Evolutionary conservation across 2,888 invertebrate species (phyloP).

Genomic region (Cosmia trapezina): DNA sequence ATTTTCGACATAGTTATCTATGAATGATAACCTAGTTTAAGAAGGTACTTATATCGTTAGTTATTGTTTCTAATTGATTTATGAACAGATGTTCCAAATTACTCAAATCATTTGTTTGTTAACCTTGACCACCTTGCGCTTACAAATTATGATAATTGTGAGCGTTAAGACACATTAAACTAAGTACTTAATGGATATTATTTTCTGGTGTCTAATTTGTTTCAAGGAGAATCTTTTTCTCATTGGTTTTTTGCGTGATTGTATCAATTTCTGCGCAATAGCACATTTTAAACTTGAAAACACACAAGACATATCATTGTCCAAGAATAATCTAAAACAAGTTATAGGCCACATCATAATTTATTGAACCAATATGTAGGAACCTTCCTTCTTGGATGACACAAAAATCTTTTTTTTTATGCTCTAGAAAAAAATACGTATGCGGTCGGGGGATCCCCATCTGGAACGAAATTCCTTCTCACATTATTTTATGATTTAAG

Average conservation of each 20-base stretch:
- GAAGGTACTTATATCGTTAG: constrained; percentile 20
- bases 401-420: too few species aligned
- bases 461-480: too few species aligned
- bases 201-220: constrained; percentile 36
- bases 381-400: neutral
- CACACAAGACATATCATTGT: constrained; percentile 10
- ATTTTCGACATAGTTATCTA: constrained; percentile 29
- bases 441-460: too few species aligned
- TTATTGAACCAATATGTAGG: neutral
- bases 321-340: constrained; percentile 9
- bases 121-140: constrained; percentile 47
- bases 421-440: too few species aligned
- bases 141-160: constrained; percentile 55
- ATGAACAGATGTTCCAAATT: constrained; percentile 44
- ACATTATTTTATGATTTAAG: too few species aligned
- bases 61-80: constrained; percentile 50
- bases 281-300: constrained; percentile 1
- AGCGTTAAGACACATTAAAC: constrained; percentile 26
- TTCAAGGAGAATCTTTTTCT: constrained; percentile 45
- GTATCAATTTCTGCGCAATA: neutral
- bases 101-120: constrained; percentile 32
- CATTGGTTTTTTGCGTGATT: constrained; percentile 7
- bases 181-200: constrained; percentile 33
- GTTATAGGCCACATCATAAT: constrained; percentile 1
- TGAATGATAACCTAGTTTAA: constrained; percentile 58